These are phyloP conservation scores for Drosophila subsilvestris DNA, from an alignment of 2,888 invertebrate genomes.

Conservation along the genomic window DNA sequence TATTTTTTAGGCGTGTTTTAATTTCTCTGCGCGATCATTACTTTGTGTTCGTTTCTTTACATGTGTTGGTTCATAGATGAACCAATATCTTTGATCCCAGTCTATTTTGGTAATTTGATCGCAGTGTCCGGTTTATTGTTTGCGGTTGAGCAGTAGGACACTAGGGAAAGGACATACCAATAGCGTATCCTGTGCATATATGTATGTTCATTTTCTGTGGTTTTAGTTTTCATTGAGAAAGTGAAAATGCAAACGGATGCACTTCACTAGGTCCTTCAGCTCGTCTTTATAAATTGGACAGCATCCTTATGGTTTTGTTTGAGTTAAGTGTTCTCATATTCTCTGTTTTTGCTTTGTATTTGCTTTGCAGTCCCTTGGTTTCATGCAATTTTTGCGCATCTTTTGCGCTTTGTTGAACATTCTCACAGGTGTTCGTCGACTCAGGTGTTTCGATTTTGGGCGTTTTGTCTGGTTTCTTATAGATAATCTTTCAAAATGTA, in stretches of 20 bases:
- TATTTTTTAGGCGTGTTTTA: neutral
- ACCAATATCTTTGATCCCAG: slow-evolving; percentile 28
- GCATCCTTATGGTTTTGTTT: slow-evolving; percentile 50
- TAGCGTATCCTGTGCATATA: slow-evolving; percentile 68
- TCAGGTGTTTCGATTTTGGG: slow-evolving; percentile 49
- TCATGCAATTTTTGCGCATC: slow-evolving; percentile 77
- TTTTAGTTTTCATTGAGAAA: slow-evolving; percentile 80
- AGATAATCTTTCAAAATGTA: slow-evolving; percentile 40
- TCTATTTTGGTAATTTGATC: slow-evolving; percentile 77
- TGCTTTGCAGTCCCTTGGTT: slow-evolving; percentile 36
- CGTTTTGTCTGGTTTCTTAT: slow-evolving; percentile 63
- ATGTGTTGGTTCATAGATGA: neutral
- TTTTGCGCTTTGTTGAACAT: slow-evolving; percentile 68
- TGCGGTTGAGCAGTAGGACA: slow-evolving; percentile 62
- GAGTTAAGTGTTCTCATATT: slow-evolving; percentile 70
- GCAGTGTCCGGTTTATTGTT: slow-evolving; percentile 79
- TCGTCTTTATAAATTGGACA: slow-evolving; percentile 14
- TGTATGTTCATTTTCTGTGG: slow-evolving; percentile 52
- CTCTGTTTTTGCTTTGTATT: slow-evolving; percentile 38
- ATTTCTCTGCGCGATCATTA: slow-evolving; percentile 8
- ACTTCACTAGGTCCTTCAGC: slow-evolving; percentile 52
- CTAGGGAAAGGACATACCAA: slow-evolving; percentile 48
- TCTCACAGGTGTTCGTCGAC: slow-evolving; percentile 67
- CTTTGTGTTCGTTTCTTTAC: slow-evolving; percentile 35
- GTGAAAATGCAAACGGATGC: slow-evolving; percentile 78